Conservation (phyloP, 37 sponge, comb jelly and placozoan genomes). For the Cladorhizidae sp. region DNA sequence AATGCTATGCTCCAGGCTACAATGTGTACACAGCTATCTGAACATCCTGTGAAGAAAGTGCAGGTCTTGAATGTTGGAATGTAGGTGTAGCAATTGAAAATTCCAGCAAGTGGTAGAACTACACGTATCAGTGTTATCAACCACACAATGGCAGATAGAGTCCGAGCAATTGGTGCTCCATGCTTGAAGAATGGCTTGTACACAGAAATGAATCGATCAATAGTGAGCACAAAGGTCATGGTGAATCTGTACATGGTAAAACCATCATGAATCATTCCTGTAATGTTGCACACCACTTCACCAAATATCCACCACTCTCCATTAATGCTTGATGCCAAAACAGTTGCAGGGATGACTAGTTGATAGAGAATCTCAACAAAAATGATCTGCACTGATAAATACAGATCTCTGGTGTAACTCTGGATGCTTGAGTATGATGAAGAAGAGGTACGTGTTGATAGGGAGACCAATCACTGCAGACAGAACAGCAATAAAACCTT, state of each 20-base stretch:
- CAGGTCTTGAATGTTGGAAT: constrained; percentile 1
- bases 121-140: not conserved
- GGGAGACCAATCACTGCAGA: not conserved
- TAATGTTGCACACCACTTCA: not conserved
- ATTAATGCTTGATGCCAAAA: not conserved
- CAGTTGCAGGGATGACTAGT: not conserved
- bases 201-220: constrained; percentile 18
- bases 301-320: constrained; percentile 5
- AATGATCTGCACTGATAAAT: constrained; percentile 10
- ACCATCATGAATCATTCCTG: constrained; percentile 6
- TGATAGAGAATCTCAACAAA: not conserved
- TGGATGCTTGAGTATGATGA: not conserved
- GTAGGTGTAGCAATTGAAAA: not conserved
- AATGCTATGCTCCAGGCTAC: not conserved
- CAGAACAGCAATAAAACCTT: not conserved
- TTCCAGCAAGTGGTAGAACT: not conserved
- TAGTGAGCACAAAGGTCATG: not conserved
- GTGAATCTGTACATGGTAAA: not conserved
- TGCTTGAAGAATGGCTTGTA: constrained; percentile 6
- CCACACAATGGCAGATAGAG: not conserved
- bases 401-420: not conserved
- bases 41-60: constrained; percentile 2
- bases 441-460: not conserved
- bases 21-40: not conserved
- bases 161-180: not conserved